Evolutionary conservation across 2,797 vertebrate species (phyloP).

Genomic region (Parambassis ranga): DNA sequence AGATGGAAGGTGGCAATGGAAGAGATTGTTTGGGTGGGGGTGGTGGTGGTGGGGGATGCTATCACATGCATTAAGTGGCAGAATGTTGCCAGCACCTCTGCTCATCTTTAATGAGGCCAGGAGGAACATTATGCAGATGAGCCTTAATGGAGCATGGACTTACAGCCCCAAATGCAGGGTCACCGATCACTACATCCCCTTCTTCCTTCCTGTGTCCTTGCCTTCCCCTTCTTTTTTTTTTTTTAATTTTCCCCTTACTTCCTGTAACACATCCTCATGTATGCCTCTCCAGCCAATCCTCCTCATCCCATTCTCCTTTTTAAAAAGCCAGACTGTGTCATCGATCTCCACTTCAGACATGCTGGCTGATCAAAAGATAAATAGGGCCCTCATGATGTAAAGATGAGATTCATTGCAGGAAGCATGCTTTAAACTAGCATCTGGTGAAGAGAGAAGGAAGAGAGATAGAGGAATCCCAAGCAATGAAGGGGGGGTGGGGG

Average conservation of each 20-base stretch:
- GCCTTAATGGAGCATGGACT: constrained; percentile 67
- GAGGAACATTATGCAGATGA: constrained; percentile 78
- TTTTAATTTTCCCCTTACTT: constrained; percentile 26
- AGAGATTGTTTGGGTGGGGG: neutral
- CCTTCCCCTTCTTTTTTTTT: neutral
- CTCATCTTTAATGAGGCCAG: constrained; percentile 67
- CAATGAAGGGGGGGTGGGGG: constrained; percentile 8
- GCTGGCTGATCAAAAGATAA: constrained; percentile 54
- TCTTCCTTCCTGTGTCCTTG: constrained; percentile 22
- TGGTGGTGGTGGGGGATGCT: constrained; percentile 2
- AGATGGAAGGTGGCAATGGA: constrained; percentile 30
- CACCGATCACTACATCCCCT: constrained; percentile 35
- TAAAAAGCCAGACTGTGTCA: constrained; percentile 24
- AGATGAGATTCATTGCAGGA: constrained; percentile 47
- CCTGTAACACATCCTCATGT: constrained; percentile 13
- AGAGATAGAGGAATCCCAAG: constrained; percentile 18
- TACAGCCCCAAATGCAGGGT: constrained; percentile 40
- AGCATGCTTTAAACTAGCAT: constrained; percentile 36
- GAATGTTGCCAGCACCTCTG: constrained; percentile 48
- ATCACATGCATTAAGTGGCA: constrained; percentile 46
- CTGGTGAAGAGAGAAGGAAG: constrained; percentile 12
- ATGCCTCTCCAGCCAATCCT: constrained; percentile 9
- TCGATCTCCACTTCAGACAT: constrained; percentile 45
- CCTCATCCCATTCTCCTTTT: constrained; percentile 23
- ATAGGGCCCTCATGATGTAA: constrained; percentile 38